These are phyloP conservation scores for Tridacna crocea DNA, from an alignment of 2,888 invertebrate species.

Conservation along the genomic window DNA sequence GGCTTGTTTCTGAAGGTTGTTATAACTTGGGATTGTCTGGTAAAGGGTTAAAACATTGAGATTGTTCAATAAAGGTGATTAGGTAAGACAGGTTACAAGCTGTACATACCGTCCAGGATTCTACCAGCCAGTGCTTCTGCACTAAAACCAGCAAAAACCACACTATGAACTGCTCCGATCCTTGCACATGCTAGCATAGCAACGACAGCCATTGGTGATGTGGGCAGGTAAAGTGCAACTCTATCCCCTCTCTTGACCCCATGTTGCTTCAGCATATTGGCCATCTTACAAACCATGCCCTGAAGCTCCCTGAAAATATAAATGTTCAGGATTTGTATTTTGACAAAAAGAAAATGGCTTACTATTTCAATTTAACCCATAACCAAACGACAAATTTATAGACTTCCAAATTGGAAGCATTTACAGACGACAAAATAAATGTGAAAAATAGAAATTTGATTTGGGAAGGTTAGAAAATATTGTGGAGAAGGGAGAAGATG, in stretches of 20 bases:
- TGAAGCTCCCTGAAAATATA: slow-evolving; percentile 80
- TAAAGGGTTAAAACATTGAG: too few species aligned
- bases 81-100: neutral
- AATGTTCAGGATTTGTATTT: neutral
- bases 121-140: slow-evolving; percentile 85
- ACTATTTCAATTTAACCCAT: too few species aligned
- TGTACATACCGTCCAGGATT: slow-evolving; percentile 83
- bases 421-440: too few species aligned
- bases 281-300: slow-evolving; percentile 82
- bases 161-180: slow-evolving; percentile 86
- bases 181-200: slow-evolving; percentile 85
- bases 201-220: slow-evolving; percentile 84
- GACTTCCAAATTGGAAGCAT: too few species aligned
- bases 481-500: too few species aligned
- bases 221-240: slow-evolving; percentile 85
- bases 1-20: too few species aligned
- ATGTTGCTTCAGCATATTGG: slow-evolving; percentile 82
- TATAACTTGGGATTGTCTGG: too few species aligned
- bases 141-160: slow-evolving; percentile 86
- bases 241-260: slow-evolving; percentile 85
- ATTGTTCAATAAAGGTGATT: too few species aligned
- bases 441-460: too few species aligned
- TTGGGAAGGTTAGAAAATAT: too few species aligned
- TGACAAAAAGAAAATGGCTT: too few species aligned
- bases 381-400: too few species aligned